Conservation (phyloP, 1,140 invertebrate species). For the Papilio polyxenes region DNA sequence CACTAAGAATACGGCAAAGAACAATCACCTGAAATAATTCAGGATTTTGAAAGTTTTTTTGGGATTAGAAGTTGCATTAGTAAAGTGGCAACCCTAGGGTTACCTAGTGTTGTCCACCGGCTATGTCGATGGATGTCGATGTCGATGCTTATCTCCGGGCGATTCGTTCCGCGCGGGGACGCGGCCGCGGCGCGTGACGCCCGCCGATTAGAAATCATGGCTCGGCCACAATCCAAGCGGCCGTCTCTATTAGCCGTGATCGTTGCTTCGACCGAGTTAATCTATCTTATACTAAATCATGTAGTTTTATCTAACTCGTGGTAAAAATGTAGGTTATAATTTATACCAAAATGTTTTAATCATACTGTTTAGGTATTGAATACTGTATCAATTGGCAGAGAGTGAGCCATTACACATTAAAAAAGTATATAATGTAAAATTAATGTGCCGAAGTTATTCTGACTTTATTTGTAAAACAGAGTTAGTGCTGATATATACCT, state of each 20-base stretch:
- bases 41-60: neutral
- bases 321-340: neutral
- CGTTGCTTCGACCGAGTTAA: slow-evolving; percentile 25
- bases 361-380: too few relatives aligned
- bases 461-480: too few relatives aligned
- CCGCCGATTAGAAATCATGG: slow-evolving; percentile 72
- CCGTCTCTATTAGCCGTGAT: slow-evolving; percentile 56
- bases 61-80: neutral
- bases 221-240: slow-evolving; percentile 60
- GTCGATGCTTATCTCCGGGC: slow-evolving; percentile 69
- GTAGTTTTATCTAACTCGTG: neutral
- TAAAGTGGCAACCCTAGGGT: slow-evolving; percentile 46
- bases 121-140: slow-evolving; percentile 47
- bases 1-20: neutral
- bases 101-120: slow-evolving; percentile 51
- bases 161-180: slow-evolving; percentile 68
- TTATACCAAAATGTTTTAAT: too few relatives aligned
- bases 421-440: too few relatives aligned
- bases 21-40: neutral
- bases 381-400: too few relatives aligned
- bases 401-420: too few relatives aligned
- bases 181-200: slow-evolving; percentile 64
- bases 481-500: too few relatives aligned
- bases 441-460: too few relatives aligned
- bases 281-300: slow-evolving; percentile 22